phyloP scores from a whole-genome alignment of 2,888 invertebrate species.

The Drosophila barbarae region DNA sequence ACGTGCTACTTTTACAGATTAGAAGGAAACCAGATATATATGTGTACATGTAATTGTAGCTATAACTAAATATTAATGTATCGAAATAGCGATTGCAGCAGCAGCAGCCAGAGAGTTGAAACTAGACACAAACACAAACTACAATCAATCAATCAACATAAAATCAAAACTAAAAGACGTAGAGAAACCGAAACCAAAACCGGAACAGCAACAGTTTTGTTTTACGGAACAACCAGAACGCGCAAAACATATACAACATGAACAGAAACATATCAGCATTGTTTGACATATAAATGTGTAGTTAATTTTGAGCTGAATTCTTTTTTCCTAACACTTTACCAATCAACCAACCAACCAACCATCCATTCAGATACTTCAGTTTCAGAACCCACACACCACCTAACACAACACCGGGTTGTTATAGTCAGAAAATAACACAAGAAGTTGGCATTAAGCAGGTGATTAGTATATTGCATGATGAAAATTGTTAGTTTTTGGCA shows the following conservation, averaged over 20 bases:
- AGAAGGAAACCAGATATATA: constrained; percentile 31
- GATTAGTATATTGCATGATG: constrained; percentile 21
- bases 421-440: background rate
- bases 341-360: background rate
- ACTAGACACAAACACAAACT: constrained; percentile 20
- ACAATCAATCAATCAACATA: constrained; percentile 17
- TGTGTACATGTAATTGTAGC: constrained; percentile 59
- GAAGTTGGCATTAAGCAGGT: constrained; percentile 8
- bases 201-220: constrained; percentile 37
- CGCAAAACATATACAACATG: constrained; percentile 47
- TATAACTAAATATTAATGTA: constrained; percentile 49
- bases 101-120: constrained; percentile 31
- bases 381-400: constrained; percentile 23
- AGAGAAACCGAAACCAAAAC: constrained; percentile 6
- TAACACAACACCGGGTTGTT: constrained; percentile 11
- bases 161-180: constrained; percentile 1
- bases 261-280: constrained; percentile 70
- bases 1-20: constrained; percentile 43
- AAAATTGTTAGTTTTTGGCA: constrained; percentile 39
- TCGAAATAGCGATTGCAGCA: constrained; percentile 31
- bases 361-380: constrained; percentile 12
- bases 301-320: constrained; percentile 33
- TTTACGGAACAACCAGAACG: constrained; percentile 31
- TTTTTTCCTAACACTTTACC: background rate
- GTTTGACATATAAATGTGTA: constrained; percentile 49